Percentiles rank a stretch among this genome's conserved stretches.
These are phyloP conservation scores for Saimiri boliviensis DNA, from an alignment of 2,113 vertebrate species.

Conservation along the genomic window DNA sequence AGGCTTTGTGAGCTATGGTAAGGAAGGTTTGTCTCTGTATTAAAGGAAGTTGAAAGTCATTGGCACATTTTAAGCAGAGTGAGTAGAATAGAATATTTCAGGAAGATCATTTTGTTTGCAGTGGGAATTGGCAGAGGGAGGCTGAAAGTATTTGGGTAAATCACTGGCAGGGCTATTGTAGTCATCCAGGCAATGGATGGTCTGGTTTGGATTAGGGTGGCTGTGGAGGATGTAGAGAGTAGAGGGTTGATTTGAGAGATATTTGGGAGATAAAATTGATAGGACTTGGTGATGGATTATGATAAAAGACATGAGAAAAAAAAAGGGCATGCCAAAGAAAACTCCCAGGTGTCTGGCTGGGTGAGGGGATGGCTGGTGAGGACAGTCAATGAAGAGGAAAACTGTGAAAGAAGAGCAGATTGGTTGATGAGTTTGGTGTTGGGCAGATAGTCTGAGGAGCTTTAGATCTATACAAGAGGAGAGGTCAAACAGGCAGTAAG, in stretches of 20 bases:
- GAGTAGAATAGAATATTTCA: not conserved
- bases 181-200: not conserved
- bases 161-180: not conserved
- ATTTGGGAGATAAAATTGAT: not conserved
- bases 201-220: not conserved
- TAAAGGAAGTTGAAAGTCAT: not conserved
- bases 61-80: not conserved
- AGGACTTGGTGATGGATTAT: not conserved
- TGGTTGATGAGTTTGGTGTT: not conserved
- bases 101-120: not conserved
- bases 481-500: not conserved
- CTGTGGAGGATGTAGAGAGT: not conserved
- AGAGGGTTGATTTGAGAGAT: not conserved
- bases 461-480: not conserved
- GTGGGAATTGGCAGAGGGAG: not conserved
- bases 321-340: not conserved
- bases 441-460: not conserved
- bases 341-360: not conserved
- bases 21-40: not conserved
- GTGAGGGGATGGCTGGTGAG: not conserved
- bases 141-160: not conserved
- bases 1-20: not conserved
- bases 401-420: not conserved
- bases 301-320: not conserved
- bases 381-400: not conserved